phyloP scores from a whole-genome alignment of 2,888 invertebrate species.

The Leucophenga montana region DNA sequence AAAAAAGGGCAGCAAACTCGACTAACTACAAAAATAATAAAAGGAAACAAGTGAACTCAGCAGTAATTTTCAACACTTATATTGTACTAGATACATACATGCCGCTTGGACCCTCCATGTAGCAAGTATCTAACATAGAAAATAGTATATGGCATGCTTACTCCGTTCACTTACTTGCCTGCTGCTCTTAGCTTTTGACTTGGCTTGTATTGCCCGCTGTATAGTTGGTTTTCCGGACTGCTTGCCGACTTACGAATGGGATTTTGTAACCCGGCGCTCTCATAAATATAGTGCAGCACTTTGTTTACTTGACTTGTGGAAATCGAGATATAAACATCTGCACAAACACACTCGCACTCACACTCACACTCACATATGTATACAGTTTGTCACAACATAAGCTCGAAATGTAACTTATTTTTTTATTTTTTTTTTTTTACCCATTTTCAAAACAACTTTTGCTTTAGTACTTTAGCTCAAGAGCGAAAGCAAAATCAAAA shows the following conservation, averaged over 20 bases:
- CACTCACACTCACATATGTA: slow-evolving; percentile 55
- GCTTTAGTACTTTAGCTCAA: no score
- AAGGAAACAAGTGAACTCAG: slow-evolving; percentile 66
- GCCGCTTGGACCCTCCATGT: background rate
- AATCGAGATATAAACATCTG: slow-evolving; percentile 62
- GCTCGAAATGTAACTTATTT: slow-evolving; percentile 44
- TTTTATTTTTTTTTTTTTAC: slow-evolving; percentile 4
- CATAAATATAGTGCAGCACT: slow-evolving; percentile 3
- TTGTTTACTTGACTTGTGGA: slow-evolving; percentile 50
- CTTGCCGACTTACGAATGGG: background rate
- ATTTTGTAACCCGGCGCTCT: background rate
- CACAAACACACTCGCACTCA: slow-evolving; percentile 44
- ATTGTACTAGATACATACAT: slow-evolving; percentile 25
- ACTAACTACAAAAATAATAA: slow-evolving; percentile 33
- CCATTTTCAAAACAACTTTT: background rate
- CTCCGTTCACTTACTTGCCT: background rate
- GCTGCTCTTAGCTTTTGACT: background rate
- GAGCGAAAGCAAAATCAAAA: slow-evolving; percentile 63
- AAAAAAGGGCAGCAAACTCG: slow-evolving; percentile 9
- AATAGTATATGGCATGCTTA: background rate
- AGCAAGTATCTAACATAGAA: background rate
- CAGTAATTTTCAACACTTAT: slow-evolving; percentile 66
- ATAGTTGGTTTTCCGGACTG: slow-evolving; percentile 11
- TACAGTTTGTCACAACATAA: slow-evolving; percentile 67
- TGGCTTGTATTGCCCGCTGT: background rate